phyloP scores from a whole-genome alignment of 1,140 invertebrate species.

The Drosophila lini region DNA sequence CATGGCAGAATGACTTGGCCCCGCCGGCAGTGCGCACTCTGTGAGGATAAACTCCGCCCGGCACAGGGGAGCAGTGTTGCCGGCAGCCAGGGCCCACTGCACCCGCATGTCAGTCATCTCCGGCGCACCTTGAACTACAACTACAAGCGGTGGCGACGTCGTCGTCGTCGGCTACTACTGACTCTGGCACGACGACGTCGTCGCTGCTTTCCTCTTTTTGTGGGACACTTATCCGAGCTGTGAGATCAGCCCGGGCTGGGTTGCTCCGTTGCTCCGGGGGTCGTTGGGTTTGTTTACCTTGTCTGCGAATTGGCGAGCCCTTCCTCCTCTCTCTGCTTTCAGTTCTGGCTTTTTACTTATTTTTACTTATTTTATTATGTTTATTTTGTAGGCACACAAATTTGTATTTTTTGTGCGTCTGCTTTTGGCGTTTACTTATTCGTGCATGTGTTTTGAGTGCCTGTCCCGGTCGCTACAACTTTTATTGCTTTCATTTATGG shows the following conservation, averaged over 20 bases:
- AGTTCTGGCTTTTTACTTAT: slow-evolving; percentile 33
- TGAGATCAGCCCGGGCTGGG: slow-evolving; percentile 57
- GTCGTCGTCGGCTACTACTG: slow-evolving; percentile 22
- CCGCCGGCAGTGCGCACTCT: slow-evolving; percentile 47
- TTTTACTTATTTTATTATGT: slow-evolving; percentile 44
- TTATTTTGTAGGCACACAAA: slow-evolving; percentile 33
- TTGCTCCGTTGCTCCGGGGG: slow-evolving; percentile 36
- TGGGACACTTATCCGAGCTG: slow-evolving; percentile 61
- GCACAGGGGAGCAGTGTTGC: background rate
- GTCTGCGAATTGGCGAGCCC: slow-evolving; percentile 58
- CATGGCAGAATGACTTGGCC: slow-evolving; percentile 57
- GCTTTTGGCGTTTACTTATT: slow-evolving; percentile 45
- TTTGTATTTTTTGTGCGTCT: slow-evolving; percentile 63
- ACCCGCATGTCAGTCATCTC: slow-evolving; percentile 36
- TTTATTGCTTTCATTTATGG: slow-evolving; percentile 66
- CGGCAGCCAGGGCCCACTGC: slow-evolving; percentile 29
- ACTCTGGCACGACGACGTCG: slow-evolving; percentile 8
- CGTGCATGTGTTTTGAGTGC: slow-evolving; percentile 31
- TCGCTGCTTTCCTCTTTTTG: slow-evolving; percentile 10
- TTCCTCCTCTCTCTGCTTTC: slow-evolving; percentile 21
- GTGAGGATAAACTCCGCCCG: slow-evolving; percentile 8
- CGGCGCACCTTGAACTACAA: slow-evolving; percentile 72
- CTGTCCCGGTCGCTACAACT: slow-evolving; percentile 15
- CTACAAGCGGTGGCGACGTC: slow-evolving; percentile 28
- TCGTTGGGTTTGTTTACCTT: slow-evolving; percentile 70